Base-by-base conservation (phyloP, 2,888 invertebrate genomes). In the Ormyrus thymus region DNA sequence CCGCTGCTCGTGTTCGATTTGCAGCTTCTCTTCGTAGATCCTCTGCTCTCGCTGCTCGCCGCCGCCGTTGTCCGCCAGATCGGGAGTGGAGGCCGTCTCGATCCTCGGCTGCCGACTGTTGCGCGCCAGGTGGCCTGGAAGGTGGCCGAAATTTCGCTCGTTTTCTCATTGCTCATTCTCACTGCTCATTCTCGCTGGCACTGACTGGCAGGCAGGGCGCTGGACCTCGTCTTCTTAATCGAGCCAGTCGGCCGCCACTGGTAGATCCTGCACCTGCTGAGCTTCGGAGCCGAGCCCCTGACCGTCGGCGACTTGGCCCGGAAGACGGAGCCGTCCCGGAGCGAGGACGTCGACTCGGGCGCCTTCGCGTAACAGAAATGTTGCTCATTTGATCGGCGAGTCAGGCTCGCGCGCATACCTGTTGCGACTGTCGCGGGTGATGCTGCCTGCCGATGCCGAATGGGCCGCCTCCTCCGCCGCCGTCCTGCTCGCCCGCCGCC, bases 191-290 rank as follows among this genome's bases (percentile, higher is more conserved):
- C n/a, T n/a, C n/a, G n/a, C n/a, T n/a, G n/a, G n/a, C n/a, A n/a
- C 29, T 29, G 68, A 72, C 79, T 70, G 10, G 71, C 29, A 29
- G 76, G 58, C 7, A 76, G 13, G 9, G 72, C 79, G 3, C 69
- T 65, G 29, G 79, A 80, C 45, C 56, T 76, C 4, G 76, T 76
- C 8, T 80, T 80, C 6, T 73, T 13, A 43, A 80, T 69, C n/a
- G 72, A 46, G 51, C 65, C 73, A 7, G 43, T 68, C 2, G 64
- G 13, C 1, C 58, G 62, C 48, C 72, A 59, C 46, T 75, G 75
- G 46, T 74, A 66, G 48, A 55, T 15, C 9, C 64, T 62, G 43
- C 70, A 65, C 45, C 43, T 64, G 7, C 43, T 58, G 10, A 70
- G 10, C 8, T 74, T 78, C 6, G 66, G 68, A 13, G 61, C 46